Conservation (phyloP, 2,888 invertebrate genomes). For the Phalangium opilio region DNA sequence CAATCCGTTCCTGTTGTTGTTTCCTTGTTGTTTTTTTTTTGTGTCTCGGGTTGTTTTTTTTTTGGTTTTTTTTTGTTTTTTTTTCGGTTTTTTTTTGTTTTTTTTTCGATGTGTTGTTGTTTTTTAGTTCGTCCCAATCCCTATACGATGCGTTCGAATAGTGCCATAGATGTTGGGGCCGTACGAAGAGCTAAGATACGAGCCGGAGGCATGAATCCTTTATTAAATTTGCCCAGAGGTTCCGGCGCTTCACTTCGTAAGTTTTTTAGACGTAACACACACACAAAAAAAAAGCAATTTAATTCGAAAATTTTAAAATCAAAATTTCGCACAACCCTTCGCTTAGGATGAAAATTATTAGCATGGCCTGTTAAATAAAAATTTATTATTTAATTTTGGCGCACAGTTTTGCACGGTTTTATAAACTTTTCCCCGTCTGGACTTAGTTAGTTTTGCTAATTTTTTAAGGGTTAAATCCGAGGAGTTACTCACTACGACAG, state of each 20-base stretch:
- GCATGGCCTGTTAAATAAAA: too few species aligned
- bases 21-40: too few species aligned
- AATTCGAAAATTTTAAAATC: too few species aligned
- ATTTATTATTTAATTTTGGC: neutral
- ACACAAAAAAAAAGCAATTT: neutral
- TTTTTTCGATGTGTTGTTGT: neutral
- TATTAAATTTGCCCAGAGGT: slow-evolving; percentile 40
- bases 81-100: neutral
- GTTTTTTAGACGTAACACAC: slow-evolving; percentile 35
- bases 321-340: too few species aligned
- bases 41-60: too few species aligned
- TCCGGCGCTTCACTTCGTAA: slow-evolving; percentile 54
- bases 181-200: slow-evolving; percentile 53
- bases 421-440: slow-evolving; percentile 13
- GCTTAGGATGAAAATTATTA: too few species aligned
- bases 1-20: too few species aligned
- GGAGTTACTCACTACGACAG: too few species aligned
- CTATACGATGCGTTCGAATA: slow-evolving; percentile 51
- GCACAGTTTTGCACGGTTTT: neutral
- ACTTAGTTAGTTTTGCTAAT: slow-evolving; percentile 7
- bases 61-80: too few species aligned
- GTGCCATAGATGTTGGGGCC: slow-evolving; percentile 83
- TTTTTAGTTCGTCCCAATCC: slow-evolving; percentile 14
- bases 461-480: too few species aligned
- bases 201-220: slow-evolving; percentile 49